These are phyloP conservation scores for Dicranocentrus wangi DNA, from an alignment of 2,888 invertebrate species.

Conservation along the genomic window DNA sequence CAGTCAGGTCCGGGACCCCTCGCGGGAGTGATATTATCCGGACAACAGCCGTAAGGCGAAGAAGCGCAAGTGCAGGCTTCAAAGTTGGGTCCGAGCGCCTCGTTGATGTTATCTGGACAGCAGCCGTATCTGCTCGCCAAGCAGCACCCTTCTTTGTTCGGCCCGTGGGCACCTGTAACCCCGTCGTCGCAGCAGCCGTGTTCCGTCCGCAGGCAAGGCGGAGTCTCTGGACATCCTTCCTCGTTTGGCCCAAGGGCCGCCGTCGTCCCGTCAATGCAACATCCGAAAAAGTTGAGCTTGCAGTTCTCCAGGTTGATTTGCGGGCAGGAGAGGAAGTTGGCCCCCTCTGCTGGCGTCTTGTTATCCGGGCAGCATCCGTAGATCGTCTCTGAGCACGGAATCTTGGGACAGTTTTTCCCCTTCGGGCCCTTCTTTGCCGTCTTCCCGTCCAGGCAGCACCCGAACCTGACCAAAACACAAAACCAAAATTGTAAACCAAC, in stretches of 20 bases:
- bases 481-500: neutral
- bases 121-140: slow-evolving; percentile 78
- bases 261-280: slow-evolving; percentile 78
- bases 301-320: slow-evolving; percentile 74
- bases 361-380: slow-evolving; percentile 84
- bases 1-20: slow-evolving; percentile 88
- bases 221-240: slow-evolving; percentile 83
- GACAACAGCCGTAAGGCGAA: slow-evolving; percentile 88
- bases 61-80: slow-evolving; percentile 85
- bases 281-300: slow-evolving; percentile 76
- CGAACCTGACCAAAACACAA: slow-evolving; percentile 73
- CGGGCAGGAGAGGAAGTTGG: slow-evolving; percentile 77
- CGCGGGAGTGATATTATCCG: slow-evolving; percentile 86
- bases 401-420: slow-evolving; percentile 55
- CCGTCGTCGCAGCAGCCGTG: slow-evolving; percentile 93
- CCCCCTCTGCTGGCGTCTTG: slow-evolving; percentile 79
- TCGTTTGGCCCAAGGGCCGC: slow-evolving; percentile 82
- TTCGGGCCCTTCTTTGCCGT: slow-evolving; percentile 75
- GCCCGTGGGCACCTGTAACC: slow-evolving; percentile 84
- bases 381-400: slow-evolving; percentile 75
- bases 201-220: slow-evolving; percentile 78
- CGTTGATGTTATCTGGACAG: slow-evolving; percentile 89
- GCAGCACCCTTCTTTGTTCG: slow-evolving; percentile 84
- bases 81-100: slow-evolving; percentile 85
- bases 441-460: slow-evolving; percentile 77